Conservation (phyloP, 2,797 vertebrate species). For the Cottoperca gobio region DNA sequence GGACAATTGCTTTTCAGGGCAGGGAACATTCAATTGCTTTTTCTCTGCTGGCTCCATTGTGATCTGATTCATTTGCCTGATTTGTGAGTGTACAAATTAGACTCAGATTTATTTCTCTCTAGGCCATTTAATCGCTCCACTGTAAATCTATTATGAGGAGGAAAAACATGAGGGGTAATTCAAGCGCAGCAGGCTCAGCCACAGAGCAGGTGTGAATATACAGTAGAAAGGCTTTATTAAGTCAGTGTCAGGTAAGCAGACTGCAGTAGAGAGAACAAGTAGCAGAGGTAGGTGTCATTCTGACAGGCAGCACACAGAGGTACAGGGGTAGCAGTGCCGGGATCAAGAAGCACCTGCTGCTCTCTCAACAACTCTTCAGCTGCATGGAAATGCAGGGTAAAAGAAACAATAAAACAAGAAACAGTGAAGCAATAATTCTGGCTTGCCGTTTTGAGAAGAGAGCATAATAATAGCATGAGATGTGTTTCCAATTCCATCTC, state of each 20-base stretch:
- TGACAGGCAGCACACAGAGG: conserved; percentile 64
- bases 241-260: conserved; percentile 66
- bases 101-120: conserved; percentile 47
- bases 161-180: conserved; percentile 27
- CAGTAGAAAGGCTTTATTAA: conserved; percentile 63
- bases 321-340: conserved; percentile 50
- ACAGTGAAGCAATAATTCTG: conserved; percentile 56
- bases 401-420: conserved; percentile 54
- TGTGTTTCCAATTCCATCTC: conserved; percentile 64
- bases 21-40: conserved; percentile 5
- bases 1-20: conserved; percentile 8
- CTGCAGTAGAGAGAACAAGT: conserved; percentile 53
- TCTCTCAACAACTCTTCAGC: conserved; percentile 57
- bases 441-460: conserved; percentile 28
- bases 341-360: conserved; percentile 70
- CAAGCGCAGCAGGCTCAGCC: conserved; percentile 36
- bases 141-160: conserved; percentile 41
- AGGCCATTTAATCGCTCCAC: conserved; percentile 35
- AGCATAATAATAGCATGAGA: conserved; percentile 66
- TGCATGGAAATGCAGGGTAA: conserved; percentile 35
- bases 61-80: conserved; percentile 38
- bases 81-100: conserved; percentile 44
- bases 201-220: conserved; percentile 57
- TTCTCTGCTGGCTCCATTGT: neutral
- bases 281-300: conserved; percentile 55